These are phyloP conservation scores for Watsonalla binaria DNA, from an alignment of 2,888 invertebrate genomes.

Conservation along the genomic window DNA sequence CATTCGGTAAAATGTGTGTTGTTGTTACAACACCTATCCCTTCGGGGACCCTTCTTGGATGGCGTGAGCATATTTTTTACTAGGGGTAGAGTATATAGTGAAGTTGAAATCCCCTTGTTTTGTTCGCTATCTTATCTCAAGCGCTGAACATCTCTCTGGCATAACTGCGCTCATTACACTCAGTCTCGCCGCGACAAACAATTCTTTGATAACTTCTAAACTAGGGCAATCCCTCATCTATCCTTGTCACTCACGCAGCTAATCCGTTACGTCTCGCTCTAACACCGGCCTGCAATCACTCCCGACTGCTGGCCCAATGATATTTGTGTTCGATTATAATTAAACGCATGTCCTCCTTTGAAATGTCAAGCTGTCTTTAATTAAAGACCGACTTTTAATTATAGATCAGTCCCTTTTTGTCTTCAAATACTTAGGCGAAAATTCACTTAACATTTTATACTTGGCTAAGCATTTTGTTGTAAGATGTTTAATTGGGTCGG, in stretches of 20 bases:
- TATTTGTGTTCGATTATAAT: constrained; percentile 76
- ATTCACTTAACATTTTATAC: no score
- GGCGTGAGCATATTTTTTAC: no score
- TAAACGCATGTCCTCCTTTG: constrained; percentile 74
- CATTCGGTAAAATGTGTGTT: no score
- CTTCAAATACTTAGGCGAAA: constrained; percentile 22
- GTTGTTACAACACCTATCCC: no score
- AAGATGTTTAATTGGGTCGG: no score
- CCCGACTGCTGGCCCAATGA: constrained; percentile 71
- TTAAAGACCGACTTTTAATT: constrained; percentile 61
- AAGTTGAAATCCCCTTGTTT: constrained; percentile 11
- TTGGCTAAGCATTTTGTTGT: no score
- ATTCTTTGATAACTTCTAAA: constrained; percentile 63
- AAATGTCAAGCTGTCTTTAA: constrained; percentile 77
- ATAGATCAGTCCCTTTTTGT: constrained; percentile 58
- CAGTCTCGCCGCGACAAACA: constrained; percentile 55
- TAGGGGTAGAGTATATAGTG: constrained; percentile 3
- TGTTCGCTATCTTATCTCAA: constrained; percentile 48
- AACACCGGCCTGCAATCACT: constrained; percentile 57
- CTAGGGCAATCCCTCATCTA: constrained; percentile 64
- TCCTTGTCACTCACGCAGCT: constrained; percentile 51
- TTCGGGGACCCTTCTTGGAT: no score
- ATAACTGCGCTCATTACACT: constrained; percentile 43
- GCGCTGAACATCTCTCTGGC: constrained; percentile 34
- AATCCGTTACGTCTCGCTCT: constrained; percentile 39